Evolutionary conservation across 2,797 vertebrate species (phyloP).

Genomic region (Sebastes itinus): DNA sequence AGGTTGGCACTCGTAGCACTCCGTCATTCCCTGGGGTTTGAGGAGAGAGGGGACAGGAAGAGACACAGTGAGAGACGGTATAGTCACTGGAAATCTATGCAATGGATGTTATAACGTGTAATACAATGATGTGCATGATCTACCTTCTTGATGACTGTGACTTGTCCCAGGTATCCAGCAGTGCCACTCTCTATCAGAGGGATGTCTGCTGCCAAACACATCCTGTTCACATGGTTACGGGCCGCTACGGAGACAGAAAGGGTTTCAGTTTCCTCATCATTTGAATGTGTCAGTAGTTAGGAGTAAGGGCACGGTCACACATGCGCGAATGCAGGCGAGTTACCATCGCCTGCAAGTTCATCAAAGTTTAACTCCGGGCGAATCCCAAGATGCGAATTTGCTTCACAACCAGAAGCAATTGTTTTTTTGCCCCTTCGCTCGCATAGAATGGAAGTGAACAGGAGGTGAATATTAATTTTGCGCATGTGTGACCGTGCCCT

Average conservation of each 20-base stretch:
- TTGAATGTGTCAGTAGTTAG: not conserved
- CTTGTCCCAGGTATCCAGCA: constrained; percentile 97
- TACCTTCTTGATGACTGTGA: constrained; percentile 98
- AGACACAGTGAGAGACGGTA: not conserved
- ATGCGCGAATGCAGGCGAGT: not conserved
- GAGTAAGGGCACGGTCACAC: not conserved
- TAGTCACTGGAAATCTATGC: not conserved
- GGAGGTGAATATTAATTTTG: not conserved
- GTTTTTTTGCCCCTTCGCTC: not conserved
- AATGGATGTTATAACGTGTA: not conserved
- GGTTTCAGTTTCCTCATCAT: not conserved
- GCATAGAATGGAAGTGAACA: too few relatives aligned
- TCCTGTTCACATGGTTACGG: constrained; percentile 97
- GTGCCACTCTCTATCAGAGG: constrained; percentile 97
- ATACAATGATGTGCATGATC: rapidly evolving
- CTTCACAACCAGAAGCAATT: not conserved
- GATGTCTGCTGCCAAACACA: constrained; percentile 97
- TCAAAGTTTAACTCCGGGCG: too few relatives aligned
- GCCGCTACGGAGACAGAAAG: constrained; percentile 82
- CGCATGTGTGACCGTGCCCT: not conserved
- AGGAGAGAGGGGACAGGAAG: not conserved
- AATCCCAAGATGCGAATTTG: not conserved
- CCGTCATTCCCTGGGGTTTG: constrained; percentile 89
- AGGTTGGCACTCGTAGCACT: constrained; percentile 98
- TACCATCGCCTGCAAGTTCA: too few relatives aligned